Evolutionary conservation across 2,888 invertebrate genomes (phyloP), one percentile per base, ranked within the genome.

Genomic region (Tipula vernalis): DNA sequence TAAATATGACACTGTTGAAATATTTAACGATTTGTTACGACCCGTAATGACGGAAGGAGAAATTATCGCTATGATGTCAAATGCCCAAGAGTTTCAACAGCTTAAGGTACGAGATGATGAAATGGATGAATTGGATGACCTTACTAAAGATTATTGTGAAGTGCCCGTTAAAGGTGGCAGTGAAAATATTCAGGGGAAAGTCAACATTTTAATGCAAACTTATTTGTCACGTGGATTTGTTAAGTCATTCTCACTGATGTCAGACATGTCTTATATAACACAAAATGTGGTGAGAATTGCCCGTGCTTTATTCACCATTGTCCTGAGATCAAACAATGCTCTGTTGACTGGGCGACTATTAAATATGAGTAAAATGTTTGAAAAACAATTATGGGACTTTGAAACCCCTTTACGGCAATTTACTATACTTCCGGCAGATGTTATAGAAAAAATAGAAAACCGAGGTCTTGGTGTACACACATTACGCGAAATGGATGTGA

Each of bases 71-170:
- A 95, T 99, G 94, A 95, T 99, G 86, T 96, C 98, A 0, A 94
- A 95, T 88, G 96, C 99, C 3, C 96, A 97, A 85, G 99, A 99
- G 91, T 99, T 99, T 92, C 95, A 97, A 88, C 98, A 99, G 90
- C 93, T 99, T 0, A 99, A 99, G 93, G 95, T 98, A 0, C 94
- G 99, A 86, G 99, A 99, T 90, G 99, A 99, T 90, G 99, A 99
- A 91, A 91, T 98, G 89, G 94, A 95, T 13, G 99, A 99, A 90
- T 91, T 99, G 86, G 98, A 98, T 91, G 93, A 94, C 83, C 93
- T 98, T 18, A 93, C 94, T 42, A 92, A 93, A 42, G 93, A 95
- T 15, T 94, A 94, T 90, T 97, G 98, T 90, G 95, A 96, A 89
- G 92, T 97, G 41, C 93, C 94, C 39, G 96, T 97, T 0, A 94